These are phyloP conservation scores for fruit fly (Drosophila melanogaster) DNA, from an alignment of 1,140 invertebrate species.

Conservation along the genomic window DNA sequence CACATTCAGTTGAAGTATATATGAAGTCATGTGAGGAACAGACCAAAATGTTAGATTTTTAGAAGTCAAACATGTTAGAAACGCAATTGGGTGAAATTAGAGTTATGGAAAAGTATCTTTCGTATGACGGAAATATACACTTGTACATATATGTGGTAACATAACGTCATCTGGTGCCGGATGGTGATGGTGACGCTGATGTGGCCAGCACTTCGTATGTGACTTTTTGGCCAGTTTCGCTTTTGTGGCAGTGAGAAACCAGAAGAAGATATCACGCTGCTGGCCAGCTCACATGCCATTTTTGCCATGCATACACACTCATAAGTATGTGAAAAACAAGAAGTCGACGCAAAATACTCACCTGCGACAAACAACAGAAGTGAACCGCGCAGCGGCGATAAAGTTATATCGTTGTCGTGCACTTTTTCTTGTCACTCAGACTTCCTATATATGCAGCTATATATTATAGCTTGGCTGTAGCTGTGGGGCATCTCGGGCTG, in stretches of 20 bases:
- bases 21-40: background rate
- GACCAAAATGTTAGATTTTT: background rate
- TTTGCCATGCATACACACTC: slow-evolving; percentile 14
- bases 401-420: slow-evolving; percentile 73
- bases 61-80: background rate
- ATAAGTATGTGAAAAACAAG: slow-evolving; percentile 59
- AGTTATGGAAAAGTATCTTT: background rate
- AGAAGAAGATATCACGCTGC: slow-evolving; percentile 70
- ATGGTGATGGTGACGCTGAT: slow-evolving; percentile 12
- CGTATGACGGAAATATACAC: slow-evolving; percentile 18
- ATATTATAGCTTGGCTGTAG: slow-evolving; percentile 18
- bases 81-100: too few relatives aligned
- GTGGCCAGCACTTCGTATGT: slow-evolving; percentile 54
- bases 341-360: slow-evolving; percentile 71
- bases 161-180: slow-evolving; percentile 21
- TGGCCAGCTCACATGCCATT: slow-evolving; percentile 67
- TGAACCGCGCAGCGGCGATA: slow-evolving; percentile 51
- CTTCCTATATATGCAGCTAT: slow-evolving; percentile 43
- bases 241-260: slow-evolving; percentile 53
- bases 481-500: slow-evolving; percentile 19
- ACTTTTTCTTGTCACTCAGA: slow-evolving; percentile 42
- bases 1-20: slow-evolving; percentile 24
- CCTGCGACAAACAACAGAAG: slow-evolving; percentile 70
- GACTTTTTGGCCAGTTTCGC: slow-evolving; percentile 65
- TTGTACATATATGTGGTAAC: slow-evolving; percentile 22